Conservation (phyloP, 37 sponge, comb jelly and placozoan species). For the Crambe crambe region DNA sequence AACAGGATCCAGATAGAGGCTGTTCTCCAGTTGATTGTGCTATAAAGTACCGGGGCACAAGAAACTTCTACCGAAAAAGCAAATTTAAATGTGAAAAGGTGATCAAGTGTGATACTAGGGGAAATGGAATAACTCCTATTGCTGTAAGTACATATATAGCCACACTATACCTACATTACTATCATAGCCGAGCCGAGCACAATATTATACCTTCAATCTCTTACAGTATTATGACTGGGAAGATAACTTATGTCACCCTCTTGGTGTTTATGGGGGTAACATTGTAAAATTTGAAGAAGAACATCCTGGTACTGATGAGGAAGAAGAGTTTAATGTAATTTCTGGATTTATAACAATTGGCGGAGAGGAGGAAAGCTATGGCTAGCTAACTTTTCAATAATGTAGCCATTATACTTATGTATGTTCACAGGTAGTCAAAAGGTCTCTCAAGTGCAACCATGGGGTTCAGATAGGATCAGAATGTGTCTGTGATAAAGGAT, state of each 20-base stretch:
- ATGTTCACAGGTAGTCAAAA: not conserved
- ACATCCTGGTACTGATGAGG: no score
- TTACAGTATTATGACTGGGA: constrained; percentile 89
- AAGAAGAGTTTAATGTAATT: not conserved
- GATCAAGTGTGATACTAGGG: constrained; percentile 74
- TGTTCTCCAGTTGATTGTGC: constrained; percentile 86
- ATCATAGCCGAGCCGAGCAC: no score
- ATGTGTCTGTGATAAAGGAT: constrained; percentile 73
- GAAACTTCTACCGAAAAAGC: constrained; percentile 78
- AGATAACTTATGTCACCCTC: constrained; percentile 53
- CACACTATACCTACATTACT: no score
- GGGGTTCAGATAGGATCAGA: constrained; percentile 51
- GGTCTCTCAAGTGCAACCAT: constrained; percentile 71
- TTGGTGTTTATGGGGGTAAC: no score
- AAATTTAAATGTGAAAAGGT: constrained; percentile 80
- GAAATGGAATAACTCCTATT: constrained; percentile 49
- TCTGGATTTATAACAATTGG: not conserved
- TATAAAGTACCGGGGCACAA: constrained; percentile 84
- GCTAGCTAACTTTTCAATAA: no score
- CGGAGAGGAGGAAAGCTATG: not conserved
- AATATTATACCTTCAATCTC: no score
- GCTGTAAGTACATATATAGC: constrained; percentile 39
- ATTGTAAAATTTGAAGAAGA: no score
- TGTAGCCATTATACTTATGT: no score
- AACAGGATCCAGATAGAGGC: constrained; percentile 80